Conservation (phyloP, 2,888 invertebrate genomes). For the Gortyna flavago region DNA sequence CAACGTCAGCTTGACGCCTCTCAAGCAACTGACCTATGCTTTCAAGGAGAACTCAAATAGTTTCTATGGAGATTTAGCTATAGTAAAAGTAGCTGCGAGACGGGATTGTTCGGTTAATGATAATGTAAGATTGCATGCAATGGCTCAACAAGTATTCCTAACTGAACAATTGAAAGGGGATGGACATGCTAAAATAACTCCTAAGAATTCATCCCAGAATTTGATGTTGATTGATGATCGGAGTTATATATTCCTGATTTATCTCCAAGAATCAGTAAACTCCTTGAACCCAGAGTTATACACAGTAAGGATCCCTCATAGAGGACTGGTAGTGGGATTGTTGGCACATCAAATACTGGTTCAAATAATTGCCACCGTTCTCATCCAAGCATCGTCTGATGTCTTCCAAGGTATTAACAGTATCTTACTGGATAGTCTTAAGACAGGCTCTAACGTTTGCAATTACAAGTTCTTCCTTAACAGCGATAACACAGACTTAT, state of each 20-base stretch:
- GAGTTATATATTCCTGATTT: slow-evolving; percentile 96
- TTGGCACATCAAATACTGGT: slow-evolving; percentile 97
- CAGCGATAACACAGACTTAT: slow-evolving; percentile 91
- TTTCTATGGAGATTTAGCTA: slow-evolving; percentile 97
- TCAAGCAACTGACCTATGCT: slow-evolving; percentile 96
- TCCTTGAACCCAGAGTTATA: slow-evolving; percentile 94
- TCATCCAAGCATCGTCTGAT: slow-evolving; percentile 93
- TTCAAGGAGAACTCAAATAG: slow-evolving; percentile 98
- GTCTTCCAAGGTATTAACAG: slow-evolving; percentile 91
- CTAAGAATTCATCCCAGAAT: slow-evolving; percentile 83
- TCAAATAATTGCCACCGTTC: slow-evolving; percentile 96
- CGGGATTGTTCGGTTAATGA: slow-evolving; percentile 96
- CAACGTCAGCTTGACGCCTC: slow-evolving; percentile 95
- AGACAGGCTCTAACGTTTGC: slow-evolving; percentile 84
- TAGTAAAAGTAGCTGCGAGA: slow-evolving; percentile 97
- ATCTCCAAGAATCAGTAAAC: slow-evolving; percentile 93
- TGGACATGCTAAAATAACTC: slow-evolving; percentile 77
- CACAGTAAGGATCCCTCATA: slow-evolving; percentile 95
- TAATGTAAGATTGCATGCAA: slow-evolving; percentile 95
- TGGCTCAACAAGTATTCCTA: slow-evolving; percentile 96
- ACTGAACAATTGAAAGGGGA: slow-evolving; percentile 88
- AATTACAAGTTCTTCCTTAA: slow-evolving; percentile 88
- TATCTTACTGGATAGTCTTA: slow-evolving; percentile 89
- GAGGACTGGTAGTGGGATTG: slow-evolving; percentile 96
- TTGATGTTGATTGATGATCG: slow-evolving; percentile 93